Evolutionary conservation across 1,140 invertebrate species (phyloP).

Genomic region (Paramacrobiotus metropolitanus): DNA sequence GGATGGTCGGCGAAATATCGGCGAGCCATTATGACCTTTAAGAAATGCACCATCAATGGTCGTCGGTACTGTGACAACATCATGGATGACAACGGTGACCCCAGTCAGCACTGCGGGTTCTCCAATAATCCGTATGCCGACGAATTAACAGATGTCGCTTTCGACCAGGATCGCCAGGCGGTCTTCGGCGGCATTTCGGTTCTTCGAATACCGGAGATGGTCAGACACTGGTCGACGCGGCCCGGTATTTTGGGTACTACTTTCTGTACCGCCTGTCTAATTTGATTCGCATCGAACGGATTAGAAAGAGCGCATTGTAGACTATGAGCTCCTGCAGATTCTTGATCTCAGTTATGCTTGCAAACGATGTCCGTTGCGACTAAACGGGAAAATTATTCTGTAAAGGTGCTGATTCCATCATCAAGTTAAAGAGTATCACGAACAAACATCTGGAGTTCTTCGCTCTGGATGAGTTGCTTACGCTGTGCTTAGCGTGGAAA

Average conservation of each 20-base stretch:
- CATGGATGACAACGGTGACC: constrained; percentile 60
- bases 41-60: constrained; percentile 87
- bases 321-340: constrained; percentile 84
- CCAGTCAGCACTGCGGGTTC: constrained; percentile 48
- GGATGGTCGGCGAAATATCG: no score
- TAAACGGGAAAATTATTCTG: constrained; percentile 71
- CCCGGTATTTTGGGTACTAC: constrained; percentile 93
- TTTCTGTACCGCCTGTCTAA: constrained; percentile 61
- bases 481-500: constrained; percentile 56
- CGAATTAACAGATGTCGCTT: no score
- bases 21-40: constrained; percentile 99
- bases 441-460: constrained; percentile 90
- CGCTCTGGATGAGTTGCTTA: constrained; percentile 80
- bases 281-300: constrained; percentile 68
- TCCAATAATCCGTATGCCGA: constrained; percentile 79
- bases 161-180: no score
- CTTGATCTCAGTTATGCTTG: constrained; percentile 96
- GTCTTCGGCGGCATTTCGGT: constrained; percentile 72
- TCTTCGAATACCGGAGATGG: constrained; percentile 80
- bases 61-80: constrained; percentile 77
- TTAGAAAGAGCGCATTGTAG: constrained; percentile 54
- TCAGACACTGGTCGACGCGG: constrained; percentile 80
- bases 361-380: constrained; percentile 86
- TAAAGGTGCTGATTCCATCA: constrained; percentile 94
- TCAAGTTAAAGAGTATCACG: constrained; percentile 54